phyloP scores from a whole-genome alignment of 1,140 invertebrate genomes.

The Drosophila insularis region DNA sequence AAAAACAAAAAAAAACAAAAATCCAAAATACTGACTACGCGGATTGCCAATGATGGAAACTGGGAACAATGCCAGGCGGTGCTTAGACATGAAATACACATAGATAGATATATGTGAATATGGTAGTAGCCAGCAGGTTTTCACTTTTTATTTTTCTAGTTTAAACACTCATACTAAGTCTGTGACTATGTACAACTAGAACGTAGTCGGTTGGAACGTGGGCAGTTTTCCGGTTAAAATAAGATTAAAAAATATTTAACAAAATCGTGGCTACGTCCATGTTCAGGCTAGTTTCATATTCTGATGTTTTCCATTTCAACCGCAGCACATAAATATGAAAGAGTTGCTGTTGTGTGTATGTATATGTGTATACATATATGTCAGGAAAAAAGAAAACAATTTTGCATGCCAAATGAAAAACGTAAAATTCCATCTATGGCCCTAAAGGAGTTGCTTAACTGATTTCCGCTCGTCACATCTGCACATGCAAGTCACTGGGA shows the following conservation, averaged over 20 bases:
- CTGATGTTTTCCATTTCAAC: constrained; percentile 44
- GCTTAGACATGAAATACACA: constrained; percentile 4
- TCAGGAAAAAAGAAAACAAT: constrained; percentile 39
- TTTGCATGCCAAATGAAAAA: constrained; percentile 52
- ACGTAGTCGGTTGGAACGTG: background rate
- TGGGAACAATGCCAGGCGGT: constrained; percentile 2
- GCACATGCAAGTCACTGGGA: constrained; percentile 22
- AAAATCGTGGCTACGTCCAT: background rate
- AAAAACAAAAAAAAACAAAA: background rate
- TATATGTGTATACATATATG: background rate
- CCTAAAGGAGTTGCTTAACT: constrained; percentile 20
- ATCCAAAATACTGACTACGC: background rate
- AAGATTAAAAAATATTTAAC: background rate
- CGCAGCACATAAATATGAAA: constrained; percentile 31
- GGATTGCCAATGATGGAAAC: background rate
- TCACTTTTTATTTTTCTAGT: background rate
- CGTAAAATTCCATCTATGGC: constrained; percentile 3
- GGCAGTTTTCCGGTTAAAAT: too few relatives aligned
- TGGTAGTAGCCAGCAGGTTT: background rate
- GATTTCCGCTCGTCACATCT: constrained; percentile 47
- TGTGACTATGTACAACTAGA: background rate
- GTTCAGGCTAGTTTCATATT: constrained; percentile 42
- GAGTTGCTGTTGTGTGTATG: constrained; percentile 10
- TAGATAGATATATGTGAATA: background rate
- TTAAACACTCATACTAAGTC: background rate